phyloP scores from a whole-genome alignment of 2,888 invertebrate genomes.

The Chrysina gloriosa region DNA sequence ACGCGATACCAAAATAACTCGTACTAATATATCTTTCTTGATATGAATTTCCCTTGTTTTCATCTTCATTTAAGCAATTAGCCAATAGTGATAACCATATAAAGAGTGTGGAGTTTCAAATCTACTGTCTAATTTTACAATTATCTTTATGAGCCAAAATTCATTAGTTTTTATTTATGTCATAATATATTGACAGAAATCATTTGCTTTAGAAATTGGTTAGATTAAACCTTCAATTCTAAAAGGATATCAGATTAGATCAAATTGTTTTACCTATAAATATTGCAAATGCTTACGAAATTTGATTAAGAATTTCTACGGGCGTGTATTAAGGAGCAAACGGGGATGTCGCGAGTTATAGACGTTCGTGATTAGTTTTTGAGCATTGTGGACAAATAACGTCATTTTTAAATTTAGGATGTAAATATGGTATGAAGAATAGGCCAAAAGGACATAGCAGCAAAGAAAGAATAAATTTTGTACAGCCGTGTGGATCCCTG shows the following conservation, averaged over 20 bases:
- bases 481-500: constrained; percentile 44
- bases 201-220: constrained; percentile 5
- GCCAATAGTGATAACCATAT: not conserved
- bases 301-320: not conserved
- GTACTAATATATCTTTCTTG: not conserved
- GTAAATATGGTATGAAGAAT: constrained; percentile 48
- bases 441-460: constrained; percentile 49
- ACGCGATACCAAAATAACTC: constrained; percentile 16
- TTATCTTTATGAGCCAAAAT: constrained; percentile 40
- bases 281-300: not conserved
- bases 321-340: not conserved
- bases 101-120: constrained; percentile 13
- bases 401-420: constrained; percentile 45
- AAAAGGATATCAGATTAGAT: too few species aligned
- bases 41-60: constrained; percentile 19
- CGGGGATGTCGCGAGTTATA: not conserved
- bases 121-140: constrained; percentile 38
- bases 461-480: constrained; percentile 46
- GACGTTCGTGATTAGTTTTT: constrained; percentile 11
- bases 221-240: too few species aligned
- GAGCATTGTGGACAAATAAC: constrained; percentile 45
- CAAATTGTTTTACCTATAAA: too few species aligned
- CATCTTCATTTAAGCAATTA: constrained; percentile 26
- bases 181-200: constrained; percentile 30
- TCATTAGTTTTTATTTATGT: constrained; percentile 28